Base-by-base conservation (phyloP, 1,140 invertebrate species). In the Batillaria attramentaria region DNA sequence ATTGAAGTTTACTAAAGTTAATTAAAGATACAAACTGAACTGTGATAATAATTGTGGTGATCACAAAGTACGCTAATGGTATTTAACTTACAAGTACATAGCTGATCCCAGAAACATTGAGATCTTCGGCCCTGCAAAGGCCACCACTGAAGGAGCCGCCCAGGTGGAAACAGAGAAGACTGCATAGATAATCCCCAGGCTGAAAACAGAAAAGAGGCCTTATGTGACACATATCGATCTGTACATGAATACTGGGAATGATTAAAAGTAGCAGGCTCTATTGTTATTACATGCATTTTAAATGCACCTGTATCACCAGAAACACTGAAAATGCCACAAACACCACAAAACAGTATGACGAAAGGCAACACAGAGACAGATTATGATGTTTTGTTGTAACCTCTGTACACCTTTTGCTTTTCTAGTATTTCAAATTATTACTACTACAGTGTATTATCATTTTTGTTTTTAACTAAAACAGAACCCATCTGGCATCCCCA, bases 131-230 rank as follows among this genome's bases (percentile, higher is more conserved):
- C 97, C 97, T 0, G 95, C 94, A 72, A 96, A 89, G 68, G 94
- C 94, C 74, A 99, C 85, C 79, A 96, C 93, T 0, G 97, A 97
- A 0, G 98, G 97, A 2, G 97, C 95, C 87, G 97, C 87, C 97
- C 97, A 99, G 89, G 99, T 98, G 87, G 94, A 95, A 5, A 96
- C 88, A 0, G 97, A 95, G 86, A 99, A 95, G 2, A 95, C 94
- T 0, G 94, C 94, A 90, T 99, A 99, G 81, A 99, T 96, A 84
- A 99, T 95, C 8, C 96, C 95, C 86, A 98, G 92, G 81, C 91
- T 91, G 84, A 74, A 89, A 84, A 57, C 18, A 82, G 10, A 1
- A 41, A n/a, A n/a, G n/a, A 18, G 33, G 50, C n/a, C 3, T 54
- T n/a, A 54, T 54, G n/a, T 54, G 3, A 80, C 2, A 83, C 13